Conservation (phyloP, 2,113 vertebrate species). For the Labrus mixtus region DNA sequence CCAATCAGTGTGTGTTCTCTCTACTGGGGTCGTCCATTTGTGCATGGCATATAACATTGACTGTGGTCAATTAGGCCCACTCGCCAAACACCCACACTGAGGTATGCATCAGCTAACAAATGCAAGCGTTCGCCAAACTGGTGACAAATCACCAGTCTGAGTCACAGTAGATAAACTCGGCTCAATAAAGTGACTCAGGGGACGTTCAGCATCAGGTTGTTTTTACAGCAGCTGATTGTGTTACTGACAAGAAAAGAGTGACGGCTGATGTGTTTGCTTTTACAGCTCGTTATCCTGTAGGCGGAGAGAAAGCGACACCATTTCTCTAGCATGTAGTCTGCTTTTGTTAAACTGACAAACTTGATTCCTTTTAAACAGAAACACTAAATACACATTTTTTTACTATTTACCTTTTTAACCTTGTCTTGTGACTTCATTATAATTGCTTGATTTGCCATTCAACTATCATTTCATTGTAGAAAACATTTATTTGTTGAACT, state of each 20-base stretch:
- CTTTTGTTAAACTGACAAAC: too few relatives aligned
- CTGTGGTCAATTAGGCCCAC: slow-evolving; percentile 61
- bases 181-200: slow-evolving; percentile 31
- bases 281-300: slow-evolving; percentile 2
- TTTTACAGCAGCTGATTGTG: slow-evolving; percentile 21
- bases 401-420: too few relatives aligned
- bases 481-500: too few relatives aligned
- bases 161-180: slow-evolving; percentile 41
- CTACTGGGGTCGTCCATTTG: slow-evolving; percentile 50
- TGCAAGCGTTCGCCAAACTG: slow-evolving; percentile 23
- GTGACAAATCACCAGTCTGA: slow-evolving; percentile 47
- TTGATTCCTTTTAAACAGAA: too few relatives aligned
- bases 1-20: slow-evolving; percentile 40
- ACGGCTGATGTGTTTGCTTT: slow-evolving; percentile 23
- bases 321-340: neutral
- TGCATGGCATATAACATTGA: slow-evolving; percentile 5
- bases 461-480: too few relatives aligned
- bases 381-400: too few relatives aligned
- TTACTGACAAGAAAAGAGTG: slow-evolving; percentile 28
- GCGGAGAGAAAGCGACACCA: neutral
- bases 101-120: slow-evolving; percentile 52
- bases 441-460: too few relatives aligned
- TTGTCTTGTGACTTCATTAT: too few relatives aligned
- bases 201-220: slow-evolving; percentile 21
- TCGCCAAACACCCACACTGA: slow-evolving; percentile 54